Base-by-base conservation (phyloP, 2,888 invertebrate species). In the Bhutanitis thaidina region DNA sequence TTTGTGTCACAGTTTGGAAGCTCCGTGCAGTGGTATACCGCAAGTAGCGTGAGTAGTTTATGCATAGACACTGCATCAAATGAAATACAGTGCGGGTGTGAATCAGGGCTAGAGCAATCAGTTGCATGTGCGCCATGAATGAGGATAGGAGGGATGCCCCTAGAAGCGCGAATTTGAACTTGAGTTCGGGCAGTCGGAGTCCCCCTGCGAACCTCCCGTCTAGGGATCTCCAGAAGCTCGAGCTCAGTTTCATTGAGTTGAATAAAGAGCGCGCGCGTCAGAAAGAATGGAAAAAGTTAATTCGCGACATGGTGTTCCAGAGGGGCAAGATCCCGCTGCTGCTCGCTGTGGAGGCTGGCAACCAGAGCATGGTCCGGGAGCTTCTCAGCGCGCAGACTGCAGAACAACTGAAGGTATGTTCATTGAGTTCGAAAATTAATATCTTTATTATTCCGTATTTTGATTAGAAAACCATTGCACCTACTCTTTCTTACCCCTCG, bases 311-410 rank as follows among this genome's bases (percentile, higher is more conserved):
- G 86, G 83, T 90, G 77, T 92, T 92, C 65, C 91, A 98, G 97
- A 94, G 94, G 84, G 98, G 97, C 60, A 96, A 96, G 90, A 94
- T 98, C 71, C 97, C 99, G 64, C 90, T 99, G 72, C 93, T 98
- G 74, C 91, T 97, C 80, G 97, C 98, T 49, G 96, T 97, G 66
- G 97, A 98, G 85, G 95, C 96, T 25, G 98, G 98, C 48, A 98
- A 98, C 90, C 95, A 97, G 85, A 95, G 96, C 60, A 97, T 98
- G 93, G 96, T 97, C 76, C 93, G 97, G 61, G 98, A 98, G 84
- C 92, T 99, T 48, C 91, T 99, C 60, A 93, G 95, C 68, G 93
- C 95, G 66, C 95, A 95, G 86, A 94, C 96, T 45, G 93, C 95
- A 44, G 96, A 96, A 69, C 98, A 98, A 89, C 91, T 98, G 39